A percentile compares a stretch with the other conserved stretches of the same genome.
Evolutionary conservation across 2,797 vertebrate genomes (phyloP).

Genomic region (Gallinago nigripennis): DNA sequence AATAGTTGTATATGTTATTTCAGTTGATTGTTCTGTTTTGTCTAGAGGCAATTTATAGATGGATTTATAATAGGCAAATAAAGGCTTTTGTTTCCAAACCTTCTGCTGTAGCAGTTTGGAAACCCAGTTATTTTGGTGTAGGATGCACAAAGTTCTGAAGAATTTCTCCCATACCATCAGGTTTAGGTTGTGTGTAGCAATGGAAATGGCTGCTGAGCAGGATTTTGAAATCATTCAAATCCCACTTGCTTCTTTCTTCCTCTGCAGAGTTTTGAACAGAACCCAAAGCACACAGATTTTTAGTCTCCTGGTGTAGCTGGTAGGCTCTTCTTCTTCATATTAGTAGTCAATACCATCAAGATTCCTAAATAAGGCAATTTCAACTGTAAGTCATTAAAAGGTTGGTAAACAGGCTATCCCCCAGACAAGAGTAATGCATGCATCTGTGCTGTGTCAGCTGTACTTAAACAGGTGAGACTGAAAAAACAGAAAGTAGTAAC

Average conservation of each 20-base stretch:
- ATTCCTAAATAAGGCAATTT: background rate
- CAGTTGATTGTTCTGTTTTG: background rate
- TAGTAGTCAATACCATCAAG: background rate
- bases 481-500: background rate
- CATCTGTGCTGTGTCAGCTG: slow-evolving; percentile 21
- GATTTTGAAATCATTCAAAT: background rate
- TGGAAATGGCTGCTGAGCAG: background rate
- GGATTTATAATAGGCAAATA: background rate
- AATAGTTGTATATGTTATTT: background rate
- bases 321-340: background rate
- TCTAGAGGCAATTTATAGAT: background rate
- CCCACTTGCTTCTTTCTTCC: background rate
- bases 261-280: background rate
- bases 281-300: background rate
- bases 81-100: background rate
- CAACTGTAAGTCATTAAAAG: background rate
- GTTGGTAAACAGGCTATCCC: background rate
- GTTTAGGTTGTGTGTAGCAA: background rate
- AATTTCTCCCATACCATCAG: background rate
- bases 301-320: background rate
- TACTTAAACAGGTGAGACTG: slow-evolving; percentile 46
- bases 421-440: background rate
- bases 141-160: background rate
- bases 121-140: background rate
- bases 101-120: background rate